Conservation (phyloP, 2,113 vertebrate genomes). For the Balaeniceps rex region DNA sequence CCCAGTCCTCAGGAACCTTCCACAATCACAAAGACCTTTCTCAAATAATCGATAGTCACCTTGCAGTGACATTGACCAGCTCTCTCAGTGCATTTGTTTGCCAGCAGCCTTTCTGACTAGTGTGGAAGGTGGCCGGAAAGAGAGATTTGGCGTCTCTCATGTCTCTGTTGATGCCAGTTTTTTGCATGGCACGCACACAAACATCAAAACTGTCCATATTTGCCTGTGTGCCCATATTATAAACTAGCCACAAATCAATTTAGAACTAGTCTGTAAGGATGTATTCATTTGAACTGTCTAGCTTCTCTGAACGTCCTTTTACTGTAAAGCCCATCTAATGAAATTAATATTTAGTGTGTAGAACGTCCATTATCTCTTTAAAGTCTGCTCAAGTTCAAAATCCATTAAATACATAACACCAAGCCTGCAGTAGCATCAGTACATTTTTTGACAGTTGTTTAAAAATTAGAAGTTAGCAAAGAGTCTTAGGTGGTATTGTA, state of each 20-base stretch:
- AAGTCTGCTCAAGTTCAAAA: slow-evolving; percentile 37
- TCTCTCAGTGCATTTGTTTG: background rate
- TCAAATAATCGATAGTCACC: background rate
- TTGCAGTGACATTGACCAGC: background rate
- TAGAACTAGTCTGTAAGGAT: background rate
- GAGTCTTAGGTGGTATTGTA: background rate
- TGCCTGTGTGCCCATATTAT: background rate
- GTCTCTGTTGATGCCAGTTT: background rate
- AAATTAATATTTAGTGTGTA: slow-evolving; percentile 32
- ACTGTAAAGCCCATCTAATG: background rate
- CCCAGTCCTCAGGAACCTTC: background rate
- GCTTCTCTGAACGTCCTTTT: slow-evolving; percentile 15
- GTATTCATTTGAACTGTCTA: background rate
- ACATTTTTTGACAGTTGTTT: slow-evolving; percentile 6
- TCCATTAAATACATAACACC: background rate
- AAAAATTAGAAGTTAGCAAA: background rate
- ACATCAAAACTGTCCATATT: background rate
- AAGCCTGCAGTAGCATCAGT: background rate
- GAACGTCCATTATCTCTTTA: slow-evolving; percentile 21
- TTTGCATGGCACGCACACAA: background rate
- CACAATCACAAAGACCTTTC: background rate
- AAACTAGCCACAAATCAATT: background rate
- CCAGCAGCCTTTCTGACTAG: background rate
- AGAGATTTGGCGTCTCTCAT: background rate
- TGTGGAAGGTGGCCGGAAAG: background rate